Percentiles rank a stretch among this genome's conserved stretches.
phyloP scores from a whole-genome alignment of 1,140 invertebrate genomes.

The Acyrthosiphon pisum region DNA sequence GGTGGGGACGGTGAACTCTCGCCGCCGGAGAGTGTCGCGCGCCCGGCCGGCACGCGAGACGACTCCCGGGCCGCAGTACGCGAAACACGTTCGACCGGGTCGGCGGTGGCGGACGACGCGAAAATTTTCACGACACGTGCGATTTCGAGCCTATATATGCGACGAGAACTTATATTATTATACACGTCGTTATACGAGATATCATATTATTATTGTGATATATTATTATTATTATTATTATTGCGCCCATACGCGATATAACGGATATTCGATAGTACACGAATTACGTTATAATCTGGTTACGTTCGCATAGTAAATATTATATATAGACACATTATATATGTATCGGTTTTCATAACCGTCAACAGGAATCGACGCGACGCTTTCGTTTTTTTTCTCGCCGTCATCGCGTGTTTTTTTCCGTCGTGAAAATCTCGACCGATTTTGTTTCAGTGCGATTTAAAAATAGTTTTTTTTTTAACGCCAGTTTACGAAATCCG shows the following conservation, averaged over 20 bases:
- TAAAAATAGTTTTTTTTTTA: background rate
- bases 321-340: background rate
- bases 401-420: background rate
- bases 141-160: constrained; percentile 4
- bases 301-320: background rate
- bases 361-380: constrained; percentile 3
- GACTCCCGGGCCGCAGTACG: constrained; percentile 6
- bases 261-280: background rate
- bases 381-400: background rate
- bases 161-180: background rate
- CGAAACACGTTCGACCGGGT: constrained; percentile 53
- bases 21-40: constrained; percentile 31
- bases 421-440: background rate
- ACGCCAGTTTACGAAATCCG: constrained; percentile 4
- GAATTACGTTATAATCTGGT: background rate
- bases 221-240: background rate
- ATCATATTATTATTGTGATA: background rate
- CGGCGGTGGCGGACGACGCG: constrained; percentile 28
- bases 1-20: constrained; percentile 57
- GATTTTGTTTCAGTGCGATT: constrained; percentile 10
- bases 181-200: background rate
- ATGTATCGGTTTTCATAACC: background rate
- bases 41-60: constrained; percentile 11
- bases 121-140: background rate
- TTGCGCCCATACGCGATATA: background rate